Base-by-base conservation (phyloP, 2,888 invertebrate genomes). In the Drosophila pseudotalamancana region DNA sequence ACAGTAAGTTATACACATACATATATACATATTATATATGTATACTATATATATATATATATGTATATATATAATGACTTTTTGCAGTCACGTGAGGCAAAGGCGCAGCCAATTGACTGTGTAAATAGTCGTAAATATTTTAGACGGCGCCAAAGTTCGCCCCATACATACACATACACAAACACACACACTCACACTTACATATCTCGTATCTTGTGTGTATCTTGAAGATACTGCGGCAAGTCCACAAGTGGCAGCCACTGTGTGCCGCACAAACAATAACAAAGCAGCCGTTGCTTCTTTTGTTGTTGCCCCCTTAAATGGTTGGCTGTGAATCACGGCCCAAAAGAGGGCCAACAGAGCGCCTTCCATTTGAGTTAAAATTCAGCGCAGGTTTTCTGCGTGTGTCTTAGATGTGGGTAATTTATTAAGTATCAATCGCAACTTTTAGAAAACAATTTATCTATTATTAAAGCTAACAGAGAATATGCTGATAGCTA, bases 111-210 rank as follows among this genome's bases (percentile, higher is more conserved):
- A 85, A 80, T 75, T 68, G 79, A 45, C 78, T 80, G 82, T 68
- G 82, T 77, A 81, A 81, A 79, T 59, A 70, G 74, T 80, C 73
- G 70, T 78, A 78, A 80, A 84, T 78, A 84, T 70, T 84, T 78
- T 23, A 72, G 54, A 48, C 34, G 74, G 42, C 69, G 68, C 74
- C 69, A 73, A 77, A 77, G 63, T 66, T 79, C 68, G 14, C 29
- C 46, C 21, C 11, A 29, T 12, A 37, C 14, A 16, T 19, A 35
- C 12, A 48, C n/a, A 35, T 25, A 32, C 27, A 32, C n/a, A 29
- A 18, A 31, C 8, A 40, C 14, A 39, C 3, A 25, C 4, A 40
- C 9, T 8, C 14, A 32, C n/a, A 25, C 6, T n/a, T 9, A 14
- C 2, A 12, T 31, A 9, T n/a, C 6, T 9, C 6, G 12, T 11